Evolutionary conservation across 2,797 vertebrate genomes (phyloP).

Genomic region (Paguma larvata): DNA sequence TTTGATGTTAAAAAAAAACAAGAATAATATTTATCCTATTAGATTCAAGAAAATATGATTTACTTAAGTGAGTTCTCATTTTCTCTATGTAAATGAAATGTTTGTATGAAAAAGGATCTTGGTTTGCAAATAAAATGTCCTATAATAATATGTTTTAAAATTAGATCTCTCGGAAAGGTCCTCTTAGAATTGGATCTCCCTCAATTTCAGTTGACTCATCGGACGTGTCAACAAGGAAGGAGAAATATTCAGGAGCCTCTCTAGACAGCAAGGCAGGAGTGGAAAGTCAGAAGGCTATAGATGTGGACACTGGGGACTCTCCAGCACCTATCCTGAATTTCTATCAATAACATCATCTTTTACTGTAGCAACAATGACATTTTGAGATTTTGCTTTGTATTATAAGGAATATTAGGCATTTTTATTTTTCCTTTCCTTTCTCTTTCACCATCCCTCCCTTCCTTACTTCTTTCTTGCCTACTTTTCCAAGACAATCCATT

Average conservation of each 20-base stretch:
- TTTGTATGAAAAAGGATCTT: not conserved
- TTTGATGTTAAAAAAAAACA: not conserved
- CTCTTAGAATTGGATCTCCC: not conserved
- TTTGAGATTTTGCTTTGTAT: not conserved
- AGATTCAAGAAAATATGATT: slow-evolving; percentile 12
- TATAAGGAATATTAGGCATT: not conserved
- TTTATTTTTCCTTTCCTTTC: not conserved
- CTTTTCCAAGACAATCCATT: not conserved
- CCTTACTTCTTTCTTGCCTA: not conserved
- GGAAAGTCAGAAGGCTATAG: not conserved
- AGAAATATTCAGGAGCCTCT: not conserved
- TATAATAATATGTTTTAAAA: not conserved
- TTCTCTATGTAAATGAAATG: not conserved
- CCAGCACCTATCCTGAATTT: not conserved
- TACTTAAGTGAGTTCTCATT: slow-evolving; percentile 31
- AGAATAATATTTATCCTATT: not conserved
- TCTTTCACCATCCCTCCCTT: fast-evolving
- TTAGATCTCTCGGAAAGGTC: not conserved
- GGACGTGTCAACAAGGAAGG: not conserved
- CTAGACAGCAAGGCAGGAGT: not conserved
- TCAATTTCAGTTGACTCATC: not conserved
- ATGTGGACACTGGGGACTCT: not conserved
- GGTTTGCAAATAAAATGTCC: not conserved
- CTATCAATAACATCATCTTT: not conserved
- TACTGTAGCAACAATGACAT: not conserved